Evolutionary conservation across 2,888 invertebrate genomes (phyloP), one percentile per base, ranked within the genome.

Genomic region (Achlya flavicornis): DNA sequence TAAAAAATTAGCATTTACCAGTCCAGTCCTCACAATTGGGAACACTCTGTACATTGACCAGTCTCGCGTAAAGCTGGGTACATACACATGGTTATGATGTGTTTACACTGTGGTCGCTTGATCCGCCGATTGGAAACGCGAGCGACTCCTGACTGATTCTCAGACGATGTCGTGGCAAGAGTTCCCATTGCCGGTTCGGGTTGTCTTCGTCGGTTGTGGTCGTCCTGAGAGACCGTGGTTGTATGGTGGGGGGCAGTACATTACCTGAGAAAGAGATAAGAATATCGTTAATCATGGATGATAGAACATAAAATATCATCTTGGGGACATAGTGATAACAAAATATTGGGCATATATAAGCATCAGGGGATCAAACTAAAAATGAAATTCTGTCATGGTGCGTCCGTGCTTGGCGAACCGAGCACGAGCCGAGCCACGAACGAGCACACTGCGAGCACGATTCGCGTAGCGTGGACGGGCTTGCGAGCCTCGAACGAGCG

Each of bases 141-240:
- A 74, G 77, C 92, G 91, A 73, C 87, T 86, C 67, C 87, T 86
- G 7, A 87, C 80, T 74, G 93, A 90, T 26, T 87, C 91, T 93
- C 92, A 92, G 75, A 94, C 93, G 64, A 93, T 91, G 74, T 95
- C 94, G 74, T 95, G 95, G 76, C 95, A 95, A 14, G 95, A 94
- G 84, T 95, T 95, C 14, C 96, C 96, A 81, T 95, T 96, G 76
- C 96, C 96, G 16, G 96, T 95, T 65, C 96, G 91, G 4, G 96
- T 96, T 0, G 96, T 96, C 83, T 95, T 96, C 57, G 96, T 96
- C 33, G 94, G 89, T 67, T 94, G 94, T 1, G 94, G 94, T 11
- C 94, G 82, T 2, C 93, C 87, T 14, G 91, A 90, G 78, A 92
- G 88, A 11, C 85, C 87, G 58, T 91, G 90, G 69, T 89, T 88